Percentiles rank a stretch among this genome's conserved stretches.
These are phyloP conservation scores for Dynastes maya DNA, from an alignment of 2,888 invertebrate genomes.

Conservation along the genomic window DNA sequence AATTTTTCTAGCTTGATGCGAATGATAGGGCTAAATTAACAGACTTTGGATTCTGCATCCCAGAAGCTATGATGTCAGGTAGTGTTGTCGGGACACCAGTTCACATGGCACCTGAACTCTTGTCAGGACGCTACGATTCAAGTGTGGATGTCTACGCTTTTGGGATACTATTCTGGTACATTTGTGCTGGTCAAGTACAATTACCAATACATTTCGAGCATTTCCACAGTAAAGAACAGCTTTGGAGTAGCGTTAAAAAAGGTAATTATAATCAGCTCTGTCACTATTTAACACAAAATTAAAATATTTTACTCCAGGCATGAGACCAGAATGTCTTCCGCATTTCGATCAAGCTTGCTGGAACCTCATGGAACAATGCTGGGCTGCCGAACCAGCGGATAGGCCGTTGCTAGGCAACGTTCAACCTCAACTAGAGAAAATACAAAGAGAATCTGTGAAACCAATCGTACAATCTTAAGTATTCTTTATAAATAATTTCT, in stretches of 20 bases:
- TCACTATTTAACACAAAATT: not conserved
- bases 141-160: constrained; percentile 93
- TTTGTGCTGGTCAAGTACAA: constrained; percentile 87
- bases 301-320: constrained; percentile 72
- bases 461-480: constrained; percentile 39
- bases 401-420: constrained; percentile 87
- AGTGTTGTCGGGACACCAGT: constrained; percentile 92
- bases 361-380: constrained; percentile 88
- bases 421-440: constrained; percentile 78
- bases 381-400: constrained; percentile 82
- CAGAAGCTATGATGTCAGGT: constrained; percentile 92
- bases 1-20: constrained; percentile 76
- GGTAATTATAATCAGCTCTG: constrained; percentile 72
- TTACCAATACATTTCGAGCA: constrained; percentile 87
- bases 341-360: constrained; percentile 86
- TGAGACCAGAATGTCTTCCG: constrained; percentile 84
- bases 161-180: constrained; percentile 92
- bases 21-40: constrained; percentile 85
- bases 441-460: constrained; percentile 65
- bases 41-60: constrained; percentile 92
- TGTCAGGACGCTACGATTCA: constrained; percentile 86
- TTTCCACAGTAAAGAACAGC: constrained; percentile 88
- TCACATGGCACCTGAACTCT: constrained; percentile 93
- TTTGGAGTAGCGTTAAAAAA: constrained; percentile 88
- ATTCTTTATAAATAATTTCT: constrained; percentile 17